Conservation (phyloP, 2,797 vertebrate species). For the Saguinus oedipus region DNA sequence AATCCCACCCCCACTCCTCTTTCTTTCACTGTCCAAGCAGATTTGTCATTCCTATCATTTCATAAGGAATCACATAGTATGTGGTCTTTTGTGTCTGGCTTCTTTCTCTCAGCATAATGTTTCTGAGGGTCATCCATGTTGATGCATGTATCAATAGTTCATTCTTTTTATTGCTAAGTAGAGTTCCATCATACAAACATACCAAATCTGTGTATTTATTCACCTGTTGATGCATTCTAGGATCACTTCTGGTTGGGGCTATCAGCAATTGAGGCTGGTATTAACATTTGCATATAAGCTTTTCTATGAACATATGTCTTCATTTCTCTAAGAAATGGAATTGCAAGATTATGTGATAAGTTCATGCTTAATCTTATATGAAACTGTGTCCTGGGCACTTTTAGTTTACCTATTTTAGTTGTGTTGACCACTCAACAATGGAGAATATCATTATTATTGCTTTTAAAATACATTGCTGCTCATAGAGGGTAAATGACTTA, state of each 20-base stretch:
- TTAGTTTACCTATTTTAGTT: neutral
- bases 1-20: neutral
- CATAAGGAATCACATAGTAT: neutral
- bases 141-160: neutral
- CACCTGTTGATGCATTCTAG: neutral
- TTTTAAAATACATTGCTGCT: neutral
- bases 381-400: neutral
- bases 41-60: neutral
- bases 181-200: neutral
- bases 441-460: neutral
- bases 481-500: neutral
- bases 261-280: neutral
- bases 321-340: neutral
- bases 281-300: neutral
- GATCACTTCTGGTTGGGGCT: neutral
- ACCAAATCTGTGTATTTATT: neutral
- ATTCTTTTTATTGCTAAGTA: neutral
- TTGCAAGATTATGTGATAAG: neutral
- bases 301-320: neutral
- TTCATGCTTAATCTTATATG: neutral
- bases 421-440: neutral
- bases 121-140: neutral
- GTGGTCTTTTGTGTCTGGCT: neutral
- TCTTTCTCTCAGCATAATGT: neutral
- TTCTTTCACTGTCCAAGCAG: neutral